Percentiles rank a stretch among this genome's conserved stretches.
Evolutionary conservation across 2,888 invertebrate genomes (phyloP).

Genomic region (Malachius bipustulatus): DNA sequence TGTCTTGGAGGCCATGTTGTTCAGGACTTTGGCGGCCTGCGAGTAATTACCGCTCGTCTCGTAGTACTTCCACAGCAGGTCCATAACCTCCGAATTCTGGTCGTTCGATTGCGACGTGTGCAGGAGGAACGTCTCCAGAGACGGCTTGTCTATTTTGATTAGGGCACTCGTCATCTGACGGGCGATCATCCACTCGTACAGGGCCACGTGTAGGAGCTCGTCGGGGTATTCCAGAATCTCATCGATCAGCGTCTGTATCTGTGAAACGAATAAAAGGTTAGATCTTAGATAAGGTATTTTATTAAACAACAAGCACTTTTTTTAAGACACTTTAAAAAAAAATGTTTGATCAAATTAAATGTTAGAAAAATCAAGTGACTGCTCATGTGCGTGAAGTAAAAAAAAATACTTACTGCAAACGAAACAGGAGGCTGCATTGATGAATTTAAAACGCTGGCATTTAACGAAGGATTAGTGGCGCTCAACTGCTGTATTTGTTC

Average conservation of each 20-base stretch:
- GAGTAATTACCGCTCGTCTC: conserved; percentile 86
- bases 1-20: conserved; percentile 67
- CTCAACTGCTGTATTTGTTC: conserved; percentile 9
- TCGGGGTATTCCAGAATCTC: conserved; percentile 62
- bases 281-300: too few species aligned
- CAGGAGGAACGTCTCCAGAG: conserved; percentile 65
- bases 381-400: too few species aligned
- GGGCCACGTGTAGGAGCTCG: conserved; percentile 78
- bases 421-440: too few species aligned
- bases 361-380: too few species aligned
- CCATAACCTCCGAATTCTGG: conserved; percentile 41
- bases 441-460: too few species aligned
- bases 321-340: too few species aligned
- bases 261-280: conserved; percentile 14
- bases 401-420: too few species aligned
- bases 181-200: conserved; percentile 87
- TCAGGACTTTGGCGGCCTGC: conserved; percentile 82
- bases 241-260: conserved; percentile 51
- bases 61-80: conserved; percentile 92
- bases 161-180: conserved; percentile 62
- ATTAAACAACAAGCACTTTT: too few species aligned
- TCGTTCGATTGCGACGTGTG: conserved; percentile 46
- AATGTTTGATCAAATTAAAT: too few species aligned
- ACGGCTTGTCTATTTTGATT: conserved; percentile 52
- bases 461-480: not conserved